A percentile compares a stretch with the other conserved stretches of the same genome.
Conservation (phyloP, 1,140 invertebrate species). For the Drosophila melanogaster region DNA sequence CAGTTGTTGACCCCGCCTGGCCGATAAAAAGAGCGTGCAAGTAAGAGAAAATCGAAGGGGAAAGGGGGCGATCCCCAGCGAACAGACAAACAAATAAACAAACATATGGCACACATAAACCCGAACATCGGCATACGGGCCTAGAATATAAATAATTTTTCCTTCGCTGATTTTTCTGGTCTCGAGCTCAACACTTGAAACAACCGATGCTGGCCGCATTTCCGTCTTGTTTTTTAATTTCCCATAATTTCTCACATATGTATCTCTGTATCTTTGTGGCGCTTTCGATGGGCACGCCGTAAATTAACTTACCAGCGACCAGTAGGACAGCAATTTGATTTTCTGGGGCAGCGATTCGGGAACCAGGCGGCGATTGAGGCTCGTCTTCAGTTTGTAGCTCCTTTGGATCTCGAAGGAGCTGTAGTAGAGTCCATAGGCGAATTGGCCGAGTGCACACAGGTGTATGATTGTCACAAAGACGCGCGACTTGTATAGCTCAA, state of each 20-base stretch:
- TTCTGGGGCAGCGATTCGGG: slow-evolving; percentile 84
- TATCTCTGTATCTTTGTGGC: slow-evolving; percentile 6
- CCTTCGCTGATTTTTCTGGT: slow-evolving; percentile 19
- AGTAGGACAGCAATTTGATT: slow-evolving; percentile 86
- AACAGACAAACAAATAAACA: slow-evolving; percentile 53
- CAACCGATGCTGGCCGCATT: slow-evolving; percentile 48
- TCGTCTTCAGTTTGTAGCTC: slow-evolving; percentile 75
- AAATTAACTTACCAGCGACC: slow-evolving; percentile 86
- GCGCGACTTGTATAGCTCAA: slow-evolving; percentile 83
- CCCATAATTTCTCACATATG: slow-evolving; percentile 22
- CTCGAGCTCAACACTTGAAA: slow-evolving; percentile 60
- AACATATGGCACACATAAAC: slow-evolving; percentile 76
- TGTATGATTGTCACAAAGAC: slow-evolving; percentile 83
- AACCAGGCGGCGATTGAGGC: slow-evolving; percentile 58
- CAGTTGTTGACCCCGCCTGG: slow-evolving; percentile 62
- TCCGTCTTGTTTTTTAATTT: slow-evolving; percentile 58
- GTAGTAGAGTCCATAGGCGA: slow-evolving; percentile 78
- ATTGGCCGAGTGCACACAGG: slow-evolving; percentile 78
- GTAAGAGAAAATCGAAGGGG: neutral
- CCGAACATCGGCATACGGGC: slow-evolving; percentile 13
- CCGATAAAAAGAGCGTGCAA: slow-evolving; percentile 18
- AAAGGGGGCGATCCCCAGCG: slow-evolving; percentile 23
- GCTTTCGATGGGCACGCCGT: neutral
- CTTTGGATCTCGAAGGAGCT: slow-evolving; percentile 77
- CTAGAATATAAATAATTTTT: slow-evolving; percentile 52